These are phyloP conservation scores for Nebria salina DNA, from an alignment of 2,888 invertebrate genomes.

Conservation along the genomic window DNA sequence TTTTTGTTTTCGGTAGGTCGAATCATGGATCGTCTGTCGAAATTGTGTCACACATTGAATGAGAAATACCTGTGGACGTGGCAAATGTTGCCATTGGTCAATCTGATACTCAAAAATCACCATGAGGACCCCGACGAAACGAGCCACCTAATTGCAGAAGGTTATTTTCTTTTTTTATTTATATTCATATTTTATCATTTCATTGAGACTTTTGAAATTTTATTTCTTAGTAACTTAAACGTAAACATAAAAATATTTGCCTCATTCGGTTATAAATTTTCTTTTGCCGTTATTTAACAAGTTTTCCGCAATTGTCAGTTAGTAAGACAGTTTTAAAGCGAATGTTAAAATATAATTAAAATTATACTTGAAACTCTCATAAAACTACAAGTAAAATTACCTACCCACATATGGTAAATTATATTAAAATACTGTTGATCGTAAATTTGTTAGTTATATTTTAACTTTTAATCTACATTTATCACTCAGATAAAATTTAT, in stretches of 20 bases:
- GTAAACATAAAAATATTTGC: no score
- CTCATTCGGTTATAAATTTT: no score
- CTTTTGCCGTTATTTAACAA: no score
- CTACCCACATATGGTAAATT: not conserved
- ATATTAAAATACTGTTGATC: not conserved
- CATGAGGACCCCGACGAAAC: conserved; percentile 63
- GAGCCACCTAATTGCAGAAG: conserved; percentile 62
- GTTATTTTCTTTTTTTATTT: conserved; percentile 54
- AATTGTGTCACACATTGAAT: conserved; percentile 61
- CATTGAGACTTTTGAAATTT: no score
- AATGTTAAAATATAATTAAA: not conserved
- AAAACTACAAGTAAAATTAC: not conserved
- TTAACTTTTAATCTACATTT: conserved; percentile 4
- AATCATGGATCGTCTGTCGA: conserved; percentile 60
- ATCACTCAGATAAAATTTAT: not conserved
- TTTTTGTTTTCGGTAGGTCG: conserved; percentile 54
- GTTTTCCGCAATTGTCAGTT: no score
- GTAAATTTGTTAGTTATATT: conserved; percentile 4
- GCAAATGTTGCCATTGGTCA: conserved; percentile 63
- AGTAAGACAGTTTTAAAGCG: not conserved
- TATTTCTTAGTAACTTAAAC: no score
- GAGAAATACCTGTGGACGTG: conserved; percentile 62
- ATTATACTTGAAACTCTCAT: not conserved
- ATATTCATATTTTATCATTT: no score
- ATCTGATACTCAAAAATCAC: conserved; percentile 63